Conservation (phyloP, 2,888 invertebrate genomes). For the Chloromyia formosa region DNA sequence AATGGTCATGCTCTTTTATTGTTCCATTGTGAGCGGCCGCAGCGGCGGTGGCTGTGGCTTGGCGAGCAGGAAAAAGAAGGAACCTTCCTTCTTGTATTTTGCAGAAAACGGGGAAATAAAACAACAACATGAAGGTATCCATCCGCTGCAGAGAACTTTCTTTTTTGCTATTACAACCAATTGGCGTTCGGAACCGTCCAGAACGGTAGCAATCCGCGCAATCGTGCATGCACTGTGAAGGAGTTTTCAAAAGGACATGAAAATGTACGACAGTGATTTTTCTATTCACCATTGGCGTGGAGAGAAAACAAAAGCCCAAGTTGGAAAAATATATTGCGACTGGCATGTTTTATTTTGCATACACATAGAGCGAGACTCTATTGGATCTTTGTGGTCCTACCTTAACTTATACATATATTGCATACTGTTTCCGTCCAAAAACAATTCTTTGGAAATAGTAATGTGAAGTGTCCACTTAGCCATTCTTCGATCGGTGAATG, state of each 20-base stretch:
- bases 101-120: not conserved
- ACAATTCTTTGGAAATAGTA: not conserved
- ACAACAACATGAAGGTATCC: not conserved
- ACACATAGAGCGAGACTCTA: not conserved
- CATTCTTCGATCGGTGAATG: not conserved
- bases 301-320: not conserved
- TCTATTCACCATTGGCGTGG: not conserved
- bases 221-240: no score
- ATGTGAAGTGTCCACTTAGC: not conserved
- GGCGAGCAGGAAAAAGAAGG: no score
- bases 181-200: not conserved
- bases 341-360: constrained; percentile 9
- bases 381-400: constrained; percentile 15
- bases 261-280: constrained; percentile 34
- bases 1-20: constrained; percentile 49
- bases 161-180: constrained; percentile 27
- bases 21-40: constrained; percentile 47
- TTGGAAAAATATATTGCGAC: not conserved
- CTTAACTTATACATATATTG: constrained; percentile 5
- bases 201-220: constrained; percentile 4
- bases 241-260: constrained; percentile 25
- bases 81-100: constrained; percentile 3
- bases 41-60: not conserved
- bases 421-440: not conserved
- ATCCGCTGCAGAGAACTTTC: not conserved